Percentiles rank a stretch among this genome's conserved stretches.
These are phyloP conservation scores for Helicoverpa armigera DNA, from an alignment of 1,140 invertebrate genomes.

Conservation along the genomic window DNA sequence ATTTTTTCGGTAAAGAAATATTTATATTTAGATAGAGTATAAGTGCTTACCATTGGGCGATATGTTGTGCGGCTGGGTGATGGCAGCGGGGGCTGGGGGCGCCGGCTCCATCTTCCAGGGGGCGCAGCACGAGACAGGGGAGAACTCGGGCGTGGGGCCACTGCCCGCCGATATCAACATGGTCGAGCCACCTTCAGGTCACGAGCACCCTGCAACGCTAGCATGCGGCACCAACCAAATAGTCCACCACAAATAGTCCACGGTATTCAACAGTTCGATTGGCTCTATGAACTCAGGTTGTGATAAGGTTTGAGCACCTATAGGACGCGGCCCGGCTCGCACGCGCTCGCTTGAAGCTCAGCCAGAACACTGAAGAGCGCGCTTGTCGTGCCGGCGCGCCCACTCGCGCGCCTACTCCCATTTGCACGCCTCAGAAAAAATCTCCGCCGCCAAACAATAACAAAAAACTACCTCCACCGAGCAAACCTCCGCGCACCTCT, in stretches of 20 bases:
- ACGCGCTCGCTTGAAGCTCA: constrained; percentile 85
- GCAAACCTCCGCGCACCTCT: constrained; percentile 80
- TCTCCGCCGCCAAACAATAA: constrained; percentile 82
- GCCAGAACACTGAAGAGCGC: constrained; percentile 85
- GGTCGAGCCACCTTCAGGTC: constrained; percentile 73
- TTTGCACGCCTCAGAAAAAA: constrained; percentile 85
- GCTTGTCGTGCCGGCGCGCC: constrained; percentile 82
- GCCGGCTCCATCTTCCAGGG: constrained; percentile 87
- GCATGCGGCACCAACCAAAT: constrained; percentile 74
- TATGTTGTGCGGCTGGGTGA: constrained; percentile 79
- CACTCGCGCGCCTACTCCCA: constrained; percentile 85
- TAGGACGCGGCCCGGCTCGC: constrained; percentile 66
- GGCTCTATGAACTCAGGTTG: constrained; percentile 38
- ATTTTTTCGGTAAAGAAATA: background rate
- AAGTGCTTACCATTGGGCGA: constrained; percentile 80
- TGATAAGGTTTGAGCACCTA: constrained; percentile 59
- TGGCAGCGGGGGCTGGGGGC: constrained; percentile 76
- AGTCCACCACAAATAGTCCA: constrained; percentile 72
- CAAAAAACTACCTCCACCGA: constrained; percentile 82
- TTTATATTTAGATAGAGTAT: background rate
- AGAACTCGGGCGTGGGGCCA: constrained; percentile 85
- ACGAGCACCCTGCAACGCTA: constrained; percentile 57
- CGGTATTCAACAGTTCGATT: constrained; percentile 52
- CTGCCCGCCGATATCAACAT: constrained; percentile 86
- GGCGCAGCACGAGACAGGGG: constrained; percentile 85